Conservation (phyloP, 2,797 vertebrate species). For the Vespertilio murinus region DNA sequence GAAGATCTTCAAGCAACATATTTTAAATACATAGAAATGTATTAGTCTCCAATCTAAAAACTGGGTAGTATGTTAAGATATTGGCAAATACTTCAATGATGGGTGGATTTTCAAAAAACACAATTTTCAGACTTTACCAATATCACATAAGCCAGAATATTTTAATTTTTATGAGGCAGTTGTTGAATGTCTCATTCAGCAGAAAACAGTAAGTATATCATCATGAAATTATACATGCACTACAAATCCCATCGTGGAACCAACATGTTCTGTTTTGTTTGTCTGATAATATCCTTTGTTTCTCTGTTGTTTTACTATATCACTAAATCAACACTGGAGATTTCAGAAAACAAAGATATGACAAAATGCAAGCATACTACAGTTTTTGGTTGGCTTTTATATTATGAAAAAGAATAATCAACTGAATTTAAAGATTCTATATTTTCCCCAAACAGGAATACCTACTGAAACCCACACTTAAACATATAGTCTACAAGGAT, state of each 20-base stretch:
- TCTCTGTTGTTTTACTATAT: background rate
- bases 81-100: constrained; percentile 8
- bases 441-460: background rate
- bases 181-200: background rate
- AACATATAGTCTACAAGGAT: background rate
- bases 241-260: background rate
- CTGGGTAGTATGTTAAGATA: background rate
- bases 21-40: background rate
- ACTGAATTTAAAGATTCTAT: background rate
- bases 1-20: background rate
- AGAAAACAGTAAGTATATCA: background rate
- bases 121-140: background rate
- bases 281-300: background rate
- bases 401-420: background rate
- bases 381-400: background rate
- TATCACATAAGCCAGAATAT: background rate
- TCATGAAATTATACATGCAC: background rate
- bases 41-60: background rate
- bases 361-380: background rate
- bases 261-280: background rate
- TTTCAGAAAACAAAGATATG: background rate
- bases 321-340: background rate
- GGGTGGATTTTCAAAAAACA: background rate
- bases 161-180: background rate
- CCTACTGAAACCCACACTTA: background rate